Conservation (phyloP, 2,113 vertebrate species). For the Callopanchax toddi region DNA sequence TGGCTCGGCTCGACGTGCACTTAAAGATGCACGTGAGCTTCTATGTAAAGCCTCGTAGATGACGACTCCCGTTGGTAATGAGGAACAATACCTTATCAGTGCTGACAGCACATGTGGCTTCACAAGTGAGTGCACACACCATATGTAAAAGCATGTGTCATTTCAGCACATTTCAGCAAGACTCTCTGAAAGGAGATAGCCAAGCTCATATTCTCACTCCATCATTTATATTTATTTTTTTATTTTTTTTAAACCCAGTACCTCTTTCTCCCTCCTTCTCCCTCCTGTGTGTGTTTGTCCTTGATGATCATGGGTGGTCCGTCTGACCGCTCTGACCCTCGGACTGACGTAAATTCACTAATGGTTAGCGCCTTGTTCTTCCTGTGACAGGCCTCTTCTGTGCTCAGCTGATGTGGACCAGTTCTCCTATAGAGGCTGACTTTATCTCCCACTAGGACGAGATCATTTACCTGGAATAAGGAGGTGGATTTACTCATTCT, state of each 20-base stretch:
- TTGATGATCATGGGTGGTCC: conserved; percentile 77
- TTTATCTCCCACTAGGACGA: too few species aligned
- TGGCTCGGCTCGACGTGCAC: conserved; percentile 3
- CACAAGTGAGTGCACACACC: conserved; percentile 51
- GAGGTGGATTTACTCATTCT: neutral
- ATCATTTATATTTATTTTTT: neutral
- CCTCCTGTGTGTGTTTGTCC: conserved; percentile 63
- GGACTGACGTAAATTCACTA: conserved; percentile 74
- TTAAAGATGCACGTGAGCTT: conserved; percentile 1
- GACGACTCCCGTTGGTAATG: conserved; percentile 17
- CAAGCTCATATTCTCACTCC: conserved; percentile 34
- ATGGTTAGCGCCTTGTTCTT: conserved; percentile 63
- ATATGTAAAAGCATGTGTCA: conserved; percentile 67
- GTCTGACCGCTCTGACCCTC: conserved; percentile 70
- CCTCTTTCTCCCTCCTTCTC: conserved; percentile 27
- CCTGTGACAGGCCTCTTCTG: conserved; percentile 54
- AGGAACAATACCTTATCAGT: conserved; percentile 45
- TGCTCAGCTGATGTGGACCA: conserved; percentile 63
- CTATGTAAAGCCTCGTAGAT: conserved; percentile 5
- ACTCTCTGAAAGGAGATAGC: conserved; percentile 63
- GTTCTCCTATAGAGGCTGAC: conserved; percentile 34
- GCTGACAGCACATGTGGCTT: conserved; percentile 58
- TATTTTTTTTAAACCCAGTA: conserved; percentile 1
- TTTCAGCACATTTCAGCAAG: conserved; percentile 67
- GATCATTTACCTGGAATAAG: neutral